A percentile compares a stretch with the other conserved stretches of the same genome.
Evolutionary conservation across 2,113 vertebrate genomes (phyloP).

Genomic region (Junco hyemalis): DNA sequence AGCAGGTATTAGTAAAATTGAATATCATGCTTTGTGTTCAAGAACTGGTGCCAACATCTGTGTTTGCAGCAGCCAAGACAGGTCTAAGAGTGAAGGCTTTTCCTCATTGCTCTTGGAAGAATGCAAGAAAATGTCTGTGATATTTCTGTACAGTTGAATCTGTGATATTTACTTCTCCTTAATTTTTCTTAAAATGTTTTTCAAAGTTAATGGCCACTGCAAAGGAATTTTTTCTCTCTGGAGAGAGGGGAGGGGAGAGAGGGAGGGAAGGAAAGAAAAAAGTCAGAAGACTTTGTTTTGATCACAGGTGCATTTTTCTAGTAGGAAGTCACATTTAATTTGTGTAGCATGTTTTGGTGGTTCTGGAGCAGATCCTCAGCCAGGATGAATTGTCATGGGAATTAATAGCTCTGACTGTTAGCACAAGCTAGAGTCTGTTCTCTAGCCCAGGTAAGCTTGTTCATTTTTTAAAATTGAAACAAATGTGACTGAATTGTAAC

Average conservation of each 20-base stretch:
- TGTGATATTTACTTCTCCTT: not conserved
- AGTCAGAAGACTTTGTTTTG: not conserved
- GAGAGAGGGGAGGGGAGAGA: not conserved
- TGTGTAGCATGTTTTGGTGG: not conserved
- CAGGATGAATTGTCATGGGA: not conserved
- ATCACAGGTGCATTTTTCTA: slow-evolving; percentile 31
- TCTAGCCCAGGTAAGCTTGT: not conserved
- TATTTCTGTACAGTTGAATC: not conserved
- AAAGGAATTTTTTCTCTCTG: not conserved
- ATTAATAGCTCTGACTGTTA: not conserved
- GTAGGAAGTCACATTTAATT: not conserved
- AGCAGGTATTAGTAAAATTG: slow-evolving; percentile 63
- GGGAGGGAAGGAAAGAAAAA: not conserved
- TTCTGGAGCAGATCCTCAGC: not conserved
- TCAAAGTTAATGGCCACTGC: not conserved
- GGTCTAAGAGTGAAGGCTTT: slow-evolving; percentile 23
- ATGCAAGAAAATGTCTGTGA: not conserved
- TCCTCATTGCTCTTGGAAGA: not conserved
- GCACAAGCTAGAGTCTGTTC: not conserved
- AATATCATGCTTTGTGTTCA: slow-evolving; percentile 28
- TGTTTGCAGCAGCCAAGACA: slow-evolving; percentile 27
- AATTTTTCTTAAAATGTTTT: not conserved
- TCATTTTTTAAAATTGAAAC: not conserved
- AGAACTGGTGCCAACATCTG: slow-evolving; percentile 43
- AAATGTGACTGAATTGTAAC: not conserved